Base-by-base conservation (phyloP, 2,888 invertebrate species). In the Mantis religiosa region DNA sequence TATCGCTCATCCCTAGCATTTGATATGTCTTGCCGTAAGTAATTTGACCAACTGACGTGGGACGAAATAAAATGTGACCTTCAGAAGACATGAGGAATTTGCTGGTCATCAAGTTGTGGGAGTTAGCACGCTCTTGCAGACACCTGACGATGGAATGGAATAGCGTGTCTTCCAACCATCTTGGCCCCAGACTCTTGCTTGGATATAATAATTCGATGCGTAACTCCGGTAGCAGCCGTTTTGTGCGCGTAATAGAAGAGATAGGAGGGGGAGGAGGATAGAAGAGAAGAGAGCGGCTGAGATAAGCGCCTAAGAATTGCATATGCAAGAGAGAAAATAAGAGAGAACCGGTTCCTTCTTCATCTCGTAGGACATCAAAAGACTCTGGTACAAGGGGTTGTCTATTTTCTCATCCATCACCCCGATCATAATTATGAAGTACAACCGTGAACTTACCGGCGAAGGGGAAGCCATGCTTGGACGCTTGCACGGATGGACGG, bases 331-430 rank as follows among this genome's bases (percentile, higher is more conserved):
- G 34, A 82, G 54, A 82, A 41, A 41, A 82, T 34, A 15, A 82
- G 82, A 86, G 54, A 54, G 28, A 27, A 85, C 47, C 27, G 85
- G 85, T 85, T 15, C 14, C 28, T 54, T 85, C 87, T 82, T 82
- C 82, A 87, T 87, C 34, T 81, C 87, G 81, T 87, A 87, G 87
- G 87, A 87, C 87, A 87, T 87, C 87, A 87, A 87, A 87, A 87
- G 87, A 82, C 54, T 25, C 27, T 87, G 54, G 34, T 82, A 87
- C 82, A 87, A 87, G 87, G 86, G 87, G 87, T 87, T 87, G 87
- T 87, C 87, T 87, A 87, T 87, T 87, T 87, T 87, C 87, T 87
- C 87, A 87, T 87, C 87, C 87, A 87, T 87, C 87, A 87, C 87
- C 87, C 87, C 82, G 87, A 87, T 87, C 87, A 87, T 87, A 87